Evolutionary conservation across 1,140 invertebrate species (phyloP).

Genomic region (Drosophila orena): DNA sequence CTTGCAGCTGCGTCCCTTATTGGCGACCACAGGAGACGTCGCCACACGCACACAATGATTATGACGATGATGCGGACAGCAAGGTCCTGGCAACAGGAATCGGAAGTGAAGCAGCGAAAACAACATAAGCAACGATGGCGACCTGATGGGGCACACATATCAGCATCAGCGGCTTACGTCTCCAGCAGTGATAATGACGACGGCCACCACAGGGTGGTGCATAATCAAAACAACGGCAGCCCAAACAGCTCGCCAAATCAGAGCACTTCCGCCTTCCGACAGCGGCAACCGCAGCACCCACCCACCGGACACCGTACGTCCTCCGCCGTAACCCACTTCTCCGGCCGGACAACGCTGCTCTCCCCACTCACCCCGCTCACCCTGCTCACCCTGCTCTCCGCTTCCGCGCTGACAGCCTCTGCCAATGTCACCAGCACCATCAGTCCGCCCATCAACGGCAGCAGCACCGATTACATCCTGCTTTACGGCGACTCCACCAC

Average conservation of each 20-base stretch:
- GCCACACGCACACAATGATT: constrained; percentile 10
- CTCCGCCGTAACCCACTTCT: constrained; percentile 2
- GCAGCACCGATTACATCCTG: constrained; percentile 43
- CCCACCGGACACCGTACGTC: constrained; percentile 1
- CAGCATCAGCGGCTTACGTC: constrained; percentile 72
- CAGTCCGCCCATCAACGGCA: constrained; percentile 24
- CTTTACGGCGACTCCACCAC: constrained; percentile 39
- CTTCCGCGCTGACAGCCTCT: constrained; percentile 19
- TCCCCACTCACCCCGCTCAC: constrained; percentile 25
- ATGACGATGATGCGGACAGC: constrained; percentile 16
- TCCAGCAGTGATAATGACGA: constrained; percentile 46
- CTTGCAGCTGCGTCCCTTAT: constrained; percentile 48
- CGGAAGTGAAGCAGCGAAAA: constrained; percentile 32
- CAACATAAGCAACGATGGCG: constrained; percentile 59
- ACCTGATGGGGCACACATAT: constrained; percentile 65
- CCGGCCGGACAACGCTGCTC: constrained; percentile 14
- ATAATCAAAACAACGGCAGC: constrained; percentile 59
- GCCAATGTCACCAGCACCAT: constrained; percentile 37
- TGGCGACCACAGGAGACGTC: constrained; percentile 29
- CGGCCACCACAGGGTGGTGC: constrained; percentile 19
- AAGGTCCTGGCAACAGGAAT: constrained; percentile 41
- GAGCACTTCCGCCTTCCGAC: constrained; percentile 57
- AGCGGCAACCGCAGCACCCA: constrained; percentile 5
- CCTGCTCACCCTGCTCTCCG: constrained; percentile 34
- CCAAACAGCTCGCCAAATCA: constrained; percentile 40